Base-by-base conservation (phyloP, 2,888 invertebrate genomes). In the Cremastobaeus sp. region DNA sequence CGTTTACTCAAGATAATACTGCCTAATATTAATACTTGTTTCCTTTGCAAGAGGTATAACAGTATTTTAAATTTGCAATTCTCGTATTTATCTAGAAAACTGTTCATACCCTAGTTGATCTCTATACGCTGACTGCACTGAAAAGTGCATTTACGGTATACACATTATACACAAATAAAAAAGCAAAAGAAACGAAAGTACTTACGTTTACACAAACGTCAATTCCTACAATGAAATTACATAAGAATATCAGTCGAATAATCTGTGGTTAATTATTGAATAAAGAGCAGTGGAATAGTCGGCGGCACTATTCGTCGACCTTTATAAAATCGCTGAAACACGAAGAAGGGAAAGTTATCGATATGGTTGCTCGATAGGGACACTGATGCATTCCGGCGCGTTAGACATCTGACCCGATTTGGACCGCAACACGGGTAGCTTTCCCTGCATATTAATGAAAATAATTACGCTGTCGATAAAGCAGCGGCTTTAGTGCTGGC, bases 311-410 rank as follows among this genome's bases (percentile, higher is more conserved):
- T 50, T 62, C 18, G 39, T 6, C 62, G 71, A 71, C 64, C 62
- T 71, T 71, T 71, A 57, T 57, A 57, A 62, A 64, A 57, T 62
- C 45, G 43, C 52, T 43, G 64, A 71, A 71, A 64, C 39, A 50
- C 47, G 35, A 62, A 55, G 55, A 62, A 64, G 48, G 55, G 70
- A 70, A 70, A 70, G 62, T 70, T 62, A 62, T 48, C 41, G 62
- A 60, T 70, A 48, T 47, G 25, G 39, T 62, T 70, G 32, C 54
- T 47, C 55, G 62, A 54, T 54, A 47, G 62, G 25, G 69, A 55
- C 43, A 43, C 1, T 14, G 55, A 41, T 55, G 70, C 43, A 41
- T 70, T 70, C 43, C 37, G 8, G 47, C 17, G 50, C 25, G 43
- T 43, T 43, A 57, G 57, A 57, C 43, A 59, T 50, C 52, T 59